Evolutionary conservation across 2,888 invertebrate genomes (phyloP).

Genomic region (Eulithis testata): DNA sequence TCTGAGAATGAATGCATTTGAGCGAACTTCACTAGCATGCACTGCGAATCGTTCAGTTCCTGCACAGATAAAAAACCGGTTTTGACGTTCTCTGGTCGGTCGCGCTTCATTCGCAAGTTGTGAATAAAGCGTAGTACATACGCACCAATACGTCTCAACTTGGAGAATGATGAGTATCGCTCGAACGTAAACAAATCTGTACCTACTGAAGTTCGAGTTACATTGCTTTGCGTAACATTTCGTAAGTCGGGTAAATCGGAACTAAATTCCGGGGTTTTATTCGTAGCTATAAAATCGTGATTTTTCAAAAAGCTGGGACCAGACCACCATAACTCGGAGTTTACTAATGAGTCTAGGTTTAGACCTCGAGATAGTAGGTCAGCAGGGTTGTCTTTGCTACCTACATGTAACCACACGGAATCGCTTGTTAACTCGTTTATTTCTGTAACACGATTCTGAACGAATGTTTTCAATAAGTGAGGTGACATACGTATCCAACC

Average conservation of each 20-base stretch:
- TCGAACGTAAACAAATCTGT: too few species aligned
- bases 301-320: background rate
- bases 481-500: constrained; percentile 7
- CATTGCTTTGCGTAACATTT: too few species aligned
- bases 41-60: too few species aligned
- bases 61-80: too few species aligned
- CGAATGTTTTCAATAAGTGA: constrained; percentile 3
- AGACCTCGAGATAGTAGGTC: background rate
- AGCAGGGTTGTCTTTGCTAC: background rate
- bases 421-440: constrained; percentile 4
- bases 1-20: too few species aligned
- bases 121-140: too few species aligned
- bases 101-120: too few species aligned
- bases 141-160: too few species aligned
- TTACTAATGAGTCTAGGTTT: background rate
- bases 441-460: constrained; percentile 2
- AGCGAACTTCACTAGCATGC: too few species aligned
- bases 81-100: too few species aligned
- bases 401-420: background rate
- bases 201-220: too few species aligned
- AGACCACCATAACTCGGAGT: background rate
- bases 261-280: background rate
- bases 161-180: too few species aligned
- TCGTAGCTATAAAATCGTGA: background rate
- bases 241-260: background rate